phyloP scores from a whole-genome alignment of 2,797 vertebrate species.

The Discoglossus pictus region DNA sequence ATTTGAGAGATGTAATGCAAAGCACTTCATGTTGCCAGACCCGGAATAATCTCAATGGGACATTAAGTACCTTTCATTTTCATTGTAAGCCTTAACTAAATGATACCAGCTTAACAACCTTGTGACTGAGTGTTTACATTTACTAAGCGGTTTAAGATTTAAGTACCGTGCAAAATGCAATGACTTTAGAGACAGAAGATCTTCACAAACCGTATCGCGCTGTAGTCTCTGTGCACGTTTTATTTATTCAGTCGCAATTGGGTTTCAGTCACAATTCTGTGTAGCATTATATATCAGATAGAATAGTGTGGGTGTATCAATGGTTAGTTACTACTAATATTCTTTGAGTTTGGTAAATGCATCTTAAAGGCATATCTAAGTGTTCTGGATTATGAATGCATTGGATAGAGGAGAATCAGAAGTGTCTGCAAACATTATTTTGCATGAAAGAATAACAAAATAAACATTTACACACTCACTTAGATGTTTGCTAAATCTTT shows the following conservation, averaged over 20 bases:
- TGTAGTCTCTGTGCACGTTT: conserved; percentile 11
- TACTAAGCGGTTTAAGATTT: conserved; percentile 51
- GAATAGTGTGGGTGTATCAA: no score
- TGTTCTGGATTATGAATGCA: no score
- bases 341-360: no score
- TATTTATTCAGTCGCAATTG: conserved; percentile 44
- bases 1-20: conserved; percentile 43
- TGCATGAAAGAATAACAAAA: no score
- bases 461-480: no score
- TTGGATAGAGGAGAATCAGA: no score
- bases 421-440: no score
- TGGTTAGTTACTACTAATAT: no score
- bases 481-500: no score
- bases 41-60: conserved; percentile 48
- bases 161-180: conserved; percentile 49
- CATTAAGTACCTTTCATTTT: conserved; percentile 51
- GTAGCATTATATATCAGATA: no score
- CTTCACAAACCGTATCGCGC: conserved; percentile 16
- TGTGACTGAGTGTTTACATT: conserved; percentile 51
- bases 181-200: conserved; percentile 43
- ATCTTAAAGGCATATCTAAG: no score
- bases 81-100: conserved; percentile 50
- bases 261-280: conserved; percentile 3
- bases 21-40: conserved; percentile 46
- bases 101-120: conserved; percentile 50